Evolutionary conservation across 2,113 vertebrate species (phyloP).

Genomic region (Orcinus orca): DNA sequence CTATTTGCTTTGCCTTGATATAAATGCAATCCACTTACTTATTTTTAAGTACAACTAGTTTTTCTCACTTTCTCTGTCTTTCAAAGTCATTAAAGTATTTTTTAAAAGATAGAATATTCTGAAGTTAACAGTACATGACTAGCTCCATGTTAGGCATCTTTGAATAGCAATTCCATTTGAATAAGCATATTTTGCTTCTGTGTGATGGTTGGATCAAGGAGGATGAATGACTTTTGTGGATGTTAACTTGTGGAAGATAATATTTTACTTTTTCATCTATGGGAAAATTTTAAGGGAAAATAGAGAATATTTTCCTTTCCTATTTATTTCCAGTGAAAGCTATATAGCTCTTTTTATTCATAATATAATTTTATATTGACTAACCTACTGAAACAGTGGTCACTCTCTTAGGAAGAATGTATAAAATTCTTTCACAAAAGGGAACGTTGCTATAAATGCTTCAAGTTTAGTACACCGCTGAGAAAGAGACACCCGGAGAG

Average conservation of each 20-base stretch:
- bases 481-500: neutral
- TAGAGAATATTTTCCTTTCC: neutral
- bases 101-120: neutral
- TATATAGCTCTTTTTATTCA: neutral
- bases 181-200: neutral
- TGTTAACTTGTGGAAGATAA: neutral
- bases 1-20: neutral
- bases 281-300: slow-evolving; percentile 18
- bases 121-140: neutral
- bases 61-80: slow-evolving; percentile 1
- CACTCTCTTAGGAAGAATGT: neutral
- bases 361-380: neutral
- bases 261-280: neutral
- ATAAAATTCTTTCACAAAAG: slow-evolving; percentile 26
- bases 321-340: slow-evolving; percentile 18
- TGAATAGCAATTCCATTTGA: slow-evolving; percentile 9
- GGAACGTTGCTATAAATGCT: neutral
- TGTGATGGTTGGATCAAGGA: neutral
- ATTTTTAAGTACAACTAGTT: neutral
- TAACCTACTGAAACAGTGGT: neutral
- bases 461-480: neutral
- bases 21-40: neutral
- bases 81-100: neutral
- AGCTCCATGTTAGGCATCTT: slow-evolving; percentile 12
- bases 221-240: neutral